Percentiles rank a stretch among this genome's conserved stretches.
Conservation (phyloP, 2,888 invertebrate species). For the Cryptocheilus praepositus region DNA sequence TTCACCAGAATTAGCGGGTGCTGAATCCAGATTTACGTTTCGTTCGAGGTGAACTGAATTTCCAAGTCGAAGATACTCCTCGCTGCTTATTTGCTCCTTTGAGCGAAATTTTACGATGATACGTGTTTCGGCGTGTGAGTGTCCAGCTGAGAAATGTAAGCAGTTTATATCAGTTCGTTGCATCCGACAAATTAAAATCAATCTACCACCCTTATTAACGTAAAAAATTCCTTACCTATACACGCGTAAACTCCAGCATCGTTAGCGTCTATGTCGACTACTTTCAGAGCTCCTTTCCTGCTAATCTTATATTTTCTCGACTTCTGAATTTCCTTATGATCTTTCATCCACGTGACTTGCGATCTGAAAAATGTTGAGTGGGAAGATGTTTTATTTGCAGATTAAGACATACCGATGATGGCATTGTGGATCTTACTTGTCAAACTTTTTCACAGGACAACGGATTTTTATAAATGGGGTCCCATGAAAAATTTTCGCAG, state of each 20-base stretch:
- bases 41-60: conserved; percentile 72
- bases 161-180: not conserved
- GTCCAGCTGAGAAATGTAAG: conserved; percentile 77
- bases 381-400: not conserved
- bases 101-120: conserved; percentile 88
- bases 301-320: conserved; percentile 91
- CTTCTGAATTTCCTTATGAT: conserved; percentile 85
- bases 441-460: conserved; percentile 90
- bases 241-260: conserved; percentile 93
- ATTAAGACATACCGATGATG: not conserved
- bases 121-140: conserved; percentile 87
- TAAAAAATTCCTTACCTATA: conserved; percentile 77
- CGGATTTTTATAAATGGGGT: conserved; percentile 92
- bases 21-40: conserved; percentile 71
- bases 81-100: conserved; percentile 87
- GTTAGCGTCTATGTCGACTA: conserved; percentile 86
- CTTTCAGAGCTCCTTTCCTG: conserved; percentile 92
- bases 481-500: conserved; percentile 92
- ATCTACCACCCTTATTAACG: not conserved
- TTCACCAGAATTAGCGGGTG: conserved; percentile 76
- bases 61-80: conserved; percentile 79
- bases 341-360: conserved; percentile 93
- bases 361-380: conserved; percentile 75
- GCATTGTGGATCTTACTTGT: conserved; percentile 70
- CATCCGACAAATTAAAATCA: conserved; percentile 6